Base-by-base conservation (phyloP, 2,888 invertebrate species). In the Nasonovia ribisnigri region DNA sequence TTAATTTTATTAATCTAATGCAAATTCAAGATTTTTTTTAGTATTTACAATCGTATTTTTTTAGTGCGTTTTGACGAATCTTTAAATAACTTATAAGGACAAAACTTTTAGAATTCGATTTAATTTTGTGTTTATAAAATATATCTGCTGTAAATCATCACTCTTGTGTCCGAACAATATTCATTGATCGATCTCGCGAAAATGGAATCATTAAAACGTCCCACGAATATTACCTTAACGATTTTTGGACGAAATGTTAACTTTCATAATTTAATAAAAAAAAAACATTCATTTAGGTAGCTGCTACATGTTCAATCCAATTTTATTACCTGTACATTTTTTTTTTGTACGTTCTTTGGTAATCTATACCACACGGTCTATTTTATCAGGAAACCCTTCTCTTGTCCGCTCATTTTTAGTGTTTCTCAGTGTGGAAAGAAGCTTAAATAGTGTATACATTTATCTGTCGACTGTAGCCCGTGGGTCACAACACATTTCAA, bases 331-430 rank as follows among this genome's bases (percentile, higher is more conserved):
- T n/a, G 42, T 88, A 88, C 88, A 51, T 60, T 42, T 54, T 46
- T 86, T 84, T 86, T 84, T 93, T 84, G 54, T 54, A 51, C 57
- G 77, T 42, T 90, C 42, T 42, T 8, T 29, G 42, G 93, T 93
- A 93, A 93, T 43, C 93, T 90, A 93, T 86, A 93, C 93, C 84
- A 10, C 42, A 24, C 29, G 84, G 5, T 77, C 42, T 54, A 77
- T 90, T 93, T 90, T 67, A 93, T 93, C 86, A 90, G 93, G 93
- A 93, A 93, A 93, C 93, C 93, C 86, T 93, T 93, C 84, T 89
- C 90, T 90, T 86, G 60, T 86, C 51, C 57, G 87, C 86, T 90
- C 93, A 93, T 93, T 93, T 93, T 93, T 93, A 93, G 93, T 90
- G 93, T 93, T 93, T 93, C 93, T 93, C 90, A 24, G 36, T 36